Percentiles rank a stretch among this genome's conserved stretches.
Evolutionary conservation across 2,113 vertebrate genomes (phyloP).

Genomic region (Alexandromys fortis): DNA sequence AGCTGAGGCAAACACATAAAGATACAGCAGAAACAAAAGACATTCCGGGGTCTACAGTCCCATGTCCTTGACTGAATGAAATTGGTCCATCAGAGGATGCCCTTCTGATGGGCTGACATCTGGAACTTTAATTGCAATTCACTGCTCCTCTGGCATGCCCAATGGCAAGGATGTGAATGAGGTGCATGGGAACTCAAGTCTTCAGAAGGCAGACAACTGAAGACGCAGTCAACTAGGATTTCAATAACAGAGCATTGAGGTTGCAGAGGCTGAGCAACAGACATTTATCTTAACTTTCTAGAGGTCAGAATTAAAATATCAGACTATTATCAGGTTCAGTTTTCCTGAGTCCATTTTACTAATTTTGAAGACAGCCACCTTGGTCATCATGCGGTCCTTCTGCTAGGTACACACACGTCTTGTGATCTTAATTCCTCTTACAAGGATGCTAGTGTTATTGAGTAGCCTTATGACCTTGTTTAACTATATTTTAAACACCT

Average conservation of each 20-base stretch:
- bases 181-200: neutral
- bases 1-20: no score
- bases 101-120: no score
- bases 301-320: neutral
- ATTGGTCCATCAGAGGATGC: no score
- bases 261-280: neutral
- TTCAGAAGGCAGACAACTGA: neutral
- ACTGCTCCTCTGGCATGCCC: no score
- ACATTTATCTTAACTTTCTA: neutral
- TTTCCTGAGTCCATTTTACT: neutral
- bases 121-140: no score
- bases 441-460: neutral
- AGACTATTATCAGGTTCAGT: neutral
- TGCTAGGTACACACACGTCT: accelerated
- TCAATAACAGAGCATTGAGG: neutral
- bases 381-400: neutral
- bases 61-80: no score
- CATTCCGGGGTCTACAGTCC: no score
- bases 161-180: neutral
- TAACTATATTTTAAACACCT: neutral
- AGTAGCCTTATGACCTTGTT: neutral
- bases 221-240: neutral
- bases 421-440: neutral
- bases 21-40: no score
- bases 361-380: neutral